phyloP scores from a whole-genome alignment of 2,797 vertebrate species.

The Dryobates pubescens region DNA sequence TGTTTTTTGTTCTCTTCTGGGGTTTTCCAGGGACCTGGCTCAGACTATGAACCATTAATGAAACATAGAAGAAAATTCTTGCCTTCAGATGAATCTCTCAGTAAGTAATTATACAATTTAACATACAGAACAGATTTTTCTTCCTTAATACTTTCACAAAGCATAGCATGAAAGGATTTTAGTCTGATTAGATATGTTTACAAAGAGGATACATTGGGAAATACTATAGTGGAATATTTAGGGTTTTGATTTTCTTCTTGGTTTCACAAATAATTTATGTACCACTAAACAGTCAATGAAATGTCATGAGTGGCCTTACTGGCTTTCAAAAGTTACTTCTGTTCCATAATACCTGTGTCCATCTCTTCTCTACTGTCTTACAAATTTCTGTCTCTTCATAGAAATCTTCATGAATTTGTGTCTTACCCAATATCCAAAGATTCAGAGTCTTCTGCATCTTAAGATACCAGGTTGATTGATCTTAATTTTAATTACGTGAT shows the following conservation, averaged over 20 bases:
- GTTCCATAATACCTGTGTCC: background rate
- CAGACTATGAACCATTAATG: constrained; percentile 77
- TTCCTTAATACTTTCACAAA: background rate
- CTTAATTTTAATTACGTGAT: background rate
- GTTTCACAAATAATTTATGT: background rate
- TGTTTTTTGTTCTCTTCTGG: background rate
- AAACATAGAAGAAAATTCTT: constrained; percentile 80
- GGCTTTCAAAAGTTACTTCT: background rate
- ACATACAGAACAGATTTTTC: background rate
- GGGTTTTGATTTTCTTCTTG: background rate
- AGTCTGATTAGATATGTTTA: background rate
- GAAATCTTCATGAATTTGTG: background rate
- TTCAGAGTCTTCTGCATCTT: background rate
- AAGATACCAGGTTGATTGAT: background rate
- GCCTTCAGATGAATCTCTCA: constrained; percentile 68
- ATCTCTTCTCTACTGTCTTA: background rate
- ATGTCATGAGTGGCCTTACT: background rate
- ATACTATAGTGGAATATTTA: background rate
- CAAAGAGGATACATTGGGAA: background rate
- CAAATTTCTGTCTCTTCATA: background rate
- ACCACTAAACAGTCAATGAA: background rate
- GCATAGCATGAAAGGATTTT: background rate
- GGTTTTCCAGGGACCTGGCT: constrained; percentile 79
- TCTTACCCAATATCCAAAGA: background rate
- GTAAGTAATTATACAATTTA: constrained; percentile 62